Percentiles rank a stretch among this genome's conserved stretches.
phyloP scores from a whole-genome alignment of 2,888 invertebrate species.

The Steinernema carpocapsae region DNA sequence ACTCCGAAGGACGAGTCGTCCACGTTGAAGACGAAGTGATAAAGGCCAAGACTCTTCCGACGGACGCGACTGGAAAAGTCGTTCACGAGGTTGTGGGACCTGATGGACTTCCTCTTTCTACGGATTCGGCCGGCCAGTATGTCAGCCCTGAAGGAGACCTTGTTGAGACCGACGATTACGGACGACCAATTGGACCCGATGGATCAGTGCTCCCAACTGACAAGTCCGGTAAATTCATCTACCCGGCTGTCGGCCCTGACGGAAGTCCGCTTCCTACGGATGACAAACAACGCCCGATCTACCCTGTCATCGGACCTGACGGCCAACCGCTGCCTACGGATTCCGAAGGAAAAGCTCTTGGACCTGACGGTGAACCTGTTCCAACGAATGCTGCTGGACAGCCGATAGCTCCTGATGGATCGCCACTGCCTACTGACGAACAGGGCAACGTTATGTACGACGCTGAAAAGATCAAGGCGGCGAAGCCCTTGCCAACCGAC shows the following conservation, averaged over 20 bases:
- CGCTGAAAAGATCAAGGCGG: background rate
- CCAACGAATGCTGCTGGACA: constrained; percentile 5
- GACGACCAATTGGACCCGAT: constrained; percentile 50
- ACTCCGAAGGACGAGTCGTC: background rate
- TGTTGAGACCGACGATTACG: constrained; percentile 50
- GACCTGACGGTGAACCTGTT: background rate
- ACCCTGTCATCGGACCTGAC: constrained; percentile 47
- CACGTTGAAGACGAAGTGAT: background rate
- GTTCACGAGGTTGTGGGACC: constrained; percentile 56
- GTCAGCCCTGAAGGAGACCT: constrained; percentile 53
- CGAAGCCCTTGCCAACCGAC: constrained; percentile 42
- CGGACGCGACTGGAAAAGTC: constrained; percentile 46
- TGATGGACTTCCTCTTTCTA: constrained; percentile 51
- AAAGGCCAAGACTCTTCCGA: constrained; percentile 40
- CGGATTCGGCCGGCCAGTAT: constrained; percentile 49
- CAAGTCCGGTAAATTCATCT: constrained; percentile 40
- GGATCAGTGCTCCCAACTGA: constrained; percentile 54
- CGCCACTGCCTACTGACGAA: background rate
- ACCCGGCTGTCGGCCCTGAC: constrained; percentile 45
- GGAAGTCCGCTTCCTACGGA: constrained; percentile 53
- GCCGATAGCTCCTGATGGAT: background rate
- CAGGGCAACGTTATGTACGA: constrained; percentile 4
- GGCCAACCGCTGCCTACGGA: constrained; percentile 43
- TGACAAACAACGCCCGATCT: constrained; percentile 4
- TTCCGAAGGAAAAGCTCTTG: constrained; percentile 4